A percentile compares a stretch with the other conserved stretches of the same genome.
Conservation (phyloP, 2,113 vertebrate species). For the Podarcis cretensis region DNA sequence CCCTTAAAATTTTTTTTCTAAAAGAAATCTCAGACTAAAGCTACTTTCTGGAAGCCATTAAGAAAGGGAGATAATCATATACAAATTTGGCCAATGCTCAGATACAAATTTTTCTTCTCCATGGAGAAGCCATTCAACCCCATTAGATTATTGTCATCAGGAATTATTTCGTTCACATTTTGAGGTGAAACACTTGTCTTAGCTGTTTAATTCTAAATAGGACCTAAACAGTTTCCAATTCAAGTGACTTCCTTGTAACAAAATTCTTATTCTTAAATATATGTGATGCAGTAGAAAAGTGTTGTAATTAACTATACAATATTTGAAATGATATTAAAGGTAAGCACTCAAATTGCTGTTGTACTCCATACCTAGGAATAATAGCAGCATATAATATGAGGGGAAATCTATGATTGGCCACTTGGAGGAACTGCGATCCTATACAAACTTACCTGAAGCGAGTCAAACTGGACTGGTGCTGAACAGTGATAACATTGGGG, state of each 20-base stretch:
- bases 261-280: not conserved
- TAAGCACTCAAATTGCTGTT: not conserved
- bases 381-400: not conserved
- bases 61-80: slow-evolving; percentile 51
- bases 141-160: slow-evolving; percentile 8
- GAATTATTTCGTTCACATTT: slow-evolving; percentile 17
- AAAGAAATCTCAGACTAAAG: slow-evolving; percentile 66
- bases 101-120: slow-evolving; percentile 45
- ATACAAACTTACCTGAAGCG: not conserved
- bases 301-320: not conserved
- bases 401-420: not conserved
- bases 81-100: slow-evolving; percentile 54
- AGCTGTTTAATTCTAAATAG: not conserved
- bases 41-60: slow-evolving; percentile 62
- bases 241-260: not conserved
- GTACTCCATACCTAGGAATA: not conserved
- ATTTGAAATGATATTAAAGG: not conserved
- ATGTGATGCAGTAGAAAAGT: not conserved
- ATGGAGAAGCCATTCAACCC: slow-evolving; percentile 36
- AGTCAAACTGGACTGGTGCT: not conserved
- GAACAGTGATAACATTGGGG: not conserved
- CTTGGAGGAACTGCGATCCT: not conserved
- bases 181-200: not conserved
- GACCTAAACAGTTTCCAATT: not conserved
- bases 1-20: slow-evolving; percentile 35